A percentile compares a stretch with the other conserved stretches of the same genome.
Conservation (phyloP, 2,888 invertebrate genomes). For the Drosophila recens region DNA sequence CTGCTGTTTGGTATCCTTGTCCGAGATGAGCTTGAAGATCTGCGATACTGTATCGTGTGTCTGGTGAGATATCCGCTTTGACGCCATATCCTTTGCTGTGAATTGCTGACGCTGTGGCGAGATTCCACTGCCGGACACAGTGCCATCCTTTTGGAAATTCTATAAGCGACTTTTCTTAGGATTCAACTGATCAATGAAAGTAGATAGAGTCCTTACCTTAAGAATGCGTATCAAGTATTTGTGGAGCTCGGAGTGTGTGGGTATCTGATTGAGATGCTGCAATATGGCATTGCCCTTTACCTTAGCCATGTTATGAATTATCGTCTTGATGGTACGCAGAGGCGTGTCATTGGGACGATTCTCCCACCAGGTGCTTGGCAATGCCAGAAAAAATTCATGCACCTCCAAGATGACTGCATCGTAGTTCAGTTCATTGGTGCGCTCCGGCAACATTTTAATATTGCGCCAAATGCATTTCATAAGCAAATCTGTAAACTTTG, state of each 20-base stretch:
- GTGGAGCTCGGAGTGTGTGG: constrained; percentile 93
- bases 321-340: constrained; percentile 95
- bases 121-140: constrained; percentile 82
- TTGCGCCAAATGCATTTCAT: constrained; percentile 98
- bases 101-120: constrained; percentile 80
- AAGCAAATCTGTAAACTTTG: constrained; percentile 92
- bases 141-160: constrained; percentile 87
- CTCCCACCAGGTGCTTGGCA: constrained; percentile 95
- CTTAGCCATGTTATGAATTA: constrained; percentile 96
- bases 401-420: constrained; percentile 93
- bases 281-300: constrained; percentile 93
- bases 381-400: constrained; percentile 94
- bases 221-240: constrained; percentile 93
- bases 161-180: constrained; percentile 33
- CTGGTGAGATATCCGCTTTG: constrained; percentile 89
- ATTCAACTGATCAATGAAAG: background rate
- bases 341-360: constrained; percentile 94
- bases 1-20: constrained; percentile 93
- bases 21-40: constrained; percentile 96
- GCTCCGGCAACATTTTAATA: constrained; percentile 93
- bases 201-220: constrained; percentile 85
- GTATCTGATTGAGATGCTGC: constrained; percentile 91
- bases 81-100: constrained; percentile 84
- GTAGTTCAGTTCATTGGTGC: constrained; percentile 90
- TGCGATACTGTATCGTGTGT: constrained; percentile 95